These are phyloP conservation scores for Pentalonia nigronervosa DNA, from an alignment of 1,140 invertebrate species.

Conservation along the genomic window DNA sequence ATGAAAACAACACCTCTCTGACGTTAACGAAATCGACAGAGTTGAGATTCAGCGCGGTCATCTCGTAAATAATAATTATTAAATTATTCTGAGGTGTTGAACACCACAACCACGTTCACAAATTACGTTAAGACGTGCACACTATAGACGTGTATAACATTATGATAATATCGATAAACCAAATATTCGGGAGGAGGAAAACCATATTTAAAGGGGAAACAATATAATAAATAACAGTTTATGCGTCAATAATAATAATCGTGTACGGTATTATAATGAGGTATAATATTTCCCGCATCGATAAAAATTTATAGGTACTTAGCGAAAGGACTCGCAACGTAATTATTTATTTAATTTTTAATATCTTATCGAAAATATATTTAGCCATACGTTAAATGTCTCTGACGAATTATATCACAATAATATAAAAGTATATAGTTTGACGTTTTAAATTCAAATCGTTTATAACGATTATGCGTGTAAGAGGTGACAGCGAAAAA, in stretches of 20 bases:
- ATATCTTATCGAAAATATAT: too few relatives aligned
- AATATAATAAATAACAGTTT: neutral
- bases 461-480: too few relatives aligned
- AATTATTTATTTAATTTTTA: too few relatives aligned
- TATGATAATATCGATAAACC: neutral
- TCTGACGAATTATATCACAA: too few relatives aligned
- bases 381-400: too few relatives aligned
- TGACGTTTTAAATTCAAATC: too few relatives aligned
- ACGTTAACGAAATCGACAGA: neutral
- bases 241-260: neutral
- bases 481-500: too few relatives aligned
- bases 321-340: too few relatives aligned
- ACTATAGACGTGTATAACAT: neutral
- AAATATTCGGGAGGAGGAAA: neutral
- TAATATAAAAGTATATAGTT: too few relatives aligned
- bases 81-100: neutral
- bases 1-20: neutral
- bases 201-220: neutral
- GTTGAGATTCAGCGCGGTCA: neutral
- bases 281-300: too few relatives aligned
- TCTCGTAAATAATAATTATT: neutral
- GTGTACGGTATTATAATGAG: too few relatives aligned
- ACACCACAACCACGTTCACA: neutral
- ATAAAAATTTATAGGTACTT: too few relatives aligned
- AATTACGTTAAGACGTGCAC: neutral